Conservation (phyloP, 2,888 invertebrate species). For the Thysanoteuthis rhombus region DNA sequence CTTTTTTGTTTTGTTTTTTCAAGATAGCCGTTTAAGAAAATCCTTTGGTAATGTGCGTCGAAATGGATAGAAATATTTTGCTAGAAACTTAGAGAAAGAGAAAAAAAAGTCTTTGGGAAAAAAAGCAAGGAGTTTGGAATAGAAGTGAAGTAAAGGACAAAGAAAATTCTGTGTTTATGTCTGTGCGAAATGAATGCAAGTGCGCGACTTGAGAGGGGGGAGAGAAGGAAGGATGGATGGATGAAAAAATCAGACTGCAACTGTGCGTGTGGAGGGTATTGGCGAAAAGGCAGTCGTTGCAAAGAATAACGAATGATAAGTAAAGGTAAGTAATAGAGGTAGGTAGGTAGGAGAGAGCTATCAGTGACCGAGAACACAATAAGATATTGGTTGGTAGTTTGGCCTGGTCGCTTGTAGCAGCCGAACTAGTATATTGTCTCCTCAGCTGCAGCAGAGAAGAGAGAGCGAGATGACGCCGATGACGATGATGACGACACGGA, state of each 20-base stretch:
- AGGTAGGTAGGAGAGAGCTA: too few species aligned
- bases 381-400: not conserved
- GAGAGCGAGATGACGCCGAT: not conserved
- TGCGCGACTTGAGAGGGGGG: not conserved
- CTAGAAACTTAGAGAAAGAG: not conserved
- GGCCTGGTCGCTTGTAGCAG: not conserved
- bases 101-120: not conserved
- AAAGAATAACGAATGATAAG: not conserved
- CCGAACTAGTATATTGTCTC: not conserved
- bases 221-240: not conserved
- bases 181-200: not conserved
- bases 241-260: not conserved
- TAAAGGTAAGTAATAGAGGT: not conserved
- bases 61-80: not conserved
- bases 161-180: not conserved
- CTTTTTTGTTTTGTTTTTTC: too few species aligned
- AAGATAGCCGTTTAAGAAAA: not conserved
- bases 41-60: not conserved
- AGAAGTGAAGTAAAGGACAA: too few species aligned
- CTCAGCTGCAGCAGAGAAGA: not conserved
- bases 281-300: not conserved
- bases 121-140: not conserved
- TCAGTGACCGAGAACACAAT: too few species aligned
- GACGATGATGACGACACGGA: too few species aligned
- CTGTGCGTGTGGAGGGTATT: not conserved